Percentiles rank a stretch among this genome's conserved stretches.
phyloP scores from a whole-genome alignment of 2,888 invertebrate genomes.

The Poecilus cupreus region DNA sequence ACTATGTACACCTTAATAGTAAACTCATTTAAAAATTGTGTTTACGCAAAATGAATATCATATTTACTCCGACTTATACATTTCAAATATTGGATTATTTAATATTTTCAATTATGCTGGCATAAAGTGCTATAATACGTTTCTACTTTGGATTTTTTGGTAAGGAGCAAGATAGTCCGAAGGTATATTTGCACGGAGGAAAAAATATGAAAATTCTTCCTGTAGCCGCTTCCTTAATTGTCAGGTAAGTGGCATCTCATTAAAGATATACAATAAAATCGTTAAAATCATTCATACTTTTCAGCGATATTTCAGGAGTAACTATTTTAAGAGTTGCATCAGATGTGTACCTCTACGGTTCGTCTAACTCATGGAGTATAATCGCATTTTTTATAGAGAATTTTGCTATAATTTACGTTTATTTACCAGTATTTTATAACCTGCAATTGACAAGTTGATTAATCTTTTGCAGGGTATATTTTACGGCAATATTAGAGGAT shows the following conservation, averaged over 20 bases:
- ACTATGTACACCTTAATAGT: no score
- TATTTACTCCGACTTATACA: background rate
- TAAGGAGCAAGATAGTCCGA: conserved; percentile 77
- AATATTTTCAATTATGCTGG: conserved; percentile 74
- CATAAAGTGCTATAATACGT: conserved; percentile 76
- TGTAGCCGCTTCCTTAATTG: conserved; percentile 82
- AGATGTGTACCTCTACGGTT: conserved; percentile 68
- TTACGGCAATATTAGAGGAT: conserved; percentile 74
- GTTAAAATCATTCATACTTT: conserved; percentile 59
- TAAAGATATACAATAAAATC: background rate
- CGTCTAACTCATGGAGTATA: conserved; percentile 75
- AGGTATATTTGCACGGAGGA: conserved; percentile 83
- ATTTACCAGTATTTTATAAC: conserved; percentile 81
- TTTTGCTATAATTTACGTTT: conserved; percentile 70
- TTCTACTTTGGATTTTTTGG: conserved; percentile 77
- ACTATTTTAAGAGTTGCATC: conserved; percentile 80
- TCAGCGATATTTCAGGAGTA: conserved; percentile 83
- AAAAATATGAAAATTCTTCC: conserved; percentile 85
- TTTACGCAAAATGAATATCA: conserved; percentile 18
- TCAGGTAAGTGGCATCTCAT: conserved; percentile 77
- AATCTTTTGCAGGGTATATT: conserved; percentile 74
- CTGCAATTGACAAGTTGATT: conserved; percentile 80
- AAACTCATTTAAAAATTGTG: no score
- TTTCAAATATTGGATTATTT: conserved; percentile 75
- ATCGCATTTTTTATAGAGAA: conserved; percentile 71